Conservation (phyloP, 2,888 invertebrate species). For the Lydus trimaculatus region DNA sequence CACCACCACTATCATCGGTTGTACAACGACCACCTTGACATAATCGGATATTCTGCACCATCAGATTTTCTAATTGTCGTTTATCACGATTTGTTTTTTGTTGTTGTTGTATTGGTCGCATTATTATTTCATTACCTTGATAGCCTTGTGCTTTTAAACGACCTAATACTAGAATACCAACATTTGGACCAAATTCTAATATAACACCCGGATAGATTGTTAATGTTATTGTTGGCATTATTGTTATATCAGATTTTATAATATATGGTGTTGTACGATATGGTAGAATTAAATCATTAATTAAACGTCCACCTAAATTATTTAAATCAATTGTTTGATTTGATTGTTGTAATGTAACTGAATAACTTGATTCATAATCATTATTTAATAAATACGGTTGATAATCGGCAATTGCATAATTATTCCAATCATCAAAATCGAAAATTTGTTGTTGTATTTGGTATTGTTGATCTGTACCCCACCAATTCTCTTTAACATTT, state of each 20-base stretch:
- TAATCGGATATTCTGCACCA: conserved; percentile 73
- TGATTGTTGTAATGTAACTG: conserved; percentile 69
- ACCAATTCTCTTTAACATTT: conserved; percentile 95
- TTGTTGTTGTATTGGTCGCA: conserved; percentile 69
- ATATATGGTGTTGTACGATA: conserved; percentile 76
- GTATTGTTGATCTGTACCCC: conserved; percentile 82
- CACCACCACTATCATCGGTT: conserved; percentile 63
- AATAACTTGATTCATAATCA: conserved; percentile 77
- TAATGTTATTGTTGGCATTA: conserved; percentile 92
- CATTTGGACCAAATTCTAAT: conserved; percentile 93
- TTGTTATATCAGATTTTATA: conserved; percentile 89
- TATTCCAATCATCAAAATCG: conserved; percentile 99
- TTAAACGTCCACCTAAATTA: conserved; percentile 79
- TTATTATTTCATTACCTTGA: conserved; percentile 76
- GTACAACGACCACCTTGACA: conserved; percentile 80
- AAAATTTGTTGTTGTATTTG: conserved; percentile 87
- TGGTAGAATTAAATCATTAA: conserved; percentile 70
- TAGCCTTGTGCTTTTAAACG: conserved; percentile 84
- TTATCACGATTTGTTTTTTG: conserved; percentile 55
- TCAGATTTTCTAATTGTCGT: conserved; percentile 66
- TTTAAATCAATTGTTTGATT: conserved; percentile 67
- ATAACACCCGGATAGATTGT: conserved; percentile 88
- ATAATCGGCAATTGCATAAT: conserved; percentile 92
- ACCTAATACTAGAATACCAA: conserved; percentile 95
- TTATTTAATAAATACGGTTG: conserved; percentile 86